Evolutionary conservation across 2,888 invertebrate species (phyloP), one percentile per base, ranked within the genome.

Genomic region (Augiades crinisus): DNA sequence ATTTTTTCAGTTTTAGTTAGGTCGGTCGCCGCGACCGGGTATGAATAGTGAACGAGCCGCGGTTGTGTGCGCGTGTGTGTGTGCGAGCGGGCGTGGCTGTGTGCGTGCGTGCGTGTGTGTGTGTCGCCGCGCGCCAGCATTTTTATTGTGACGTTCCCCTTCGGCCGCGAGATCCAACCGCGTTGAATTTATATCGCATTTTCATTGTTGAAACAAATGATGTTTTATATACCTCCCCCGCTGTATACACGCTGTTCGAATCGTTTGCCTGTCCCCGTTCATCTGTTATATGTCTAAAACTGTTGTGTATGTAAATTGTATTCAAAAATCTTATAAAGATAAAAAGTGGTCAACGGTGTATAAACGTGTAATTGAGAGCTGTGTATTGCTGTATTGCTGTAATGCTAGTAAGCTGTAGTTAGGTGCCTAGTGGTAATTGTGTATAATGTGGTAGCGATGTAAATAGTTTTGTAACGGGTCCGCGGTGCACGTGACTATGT

Each of bases 1-100:
- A 79, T 82, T 86, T 76, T 78, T 78, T 74, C 61, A 56, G 54
- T 61, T 68, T 71, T 73, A 76, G 78, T 75, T 75, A 75, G 75
- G 69, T 59, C 64, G 64, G 67, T 57, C 60, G 60, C 53, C 59
- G 59, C 60, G 65, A 65, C 63, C 67, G 68, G 63, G 57, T 68
- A 70, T 72, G 60, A 62, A 66, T 70, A 69, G 58, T 55, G 53
- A 44, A 47, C 34, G 56, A 53, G 56, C 33, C 51, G 51, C 55
- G 57, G 45, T 55, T 10, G 53, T 41, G 43, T 10, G 54, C 30
- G 56, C 16, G 56, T 14, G 44, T n/a, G 46, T 45, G 50, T 37
- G 47, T 16, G 47, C 34, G 53, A 10, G 54, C 13, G 52, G 10
- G 47, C n/a, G 40, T 6, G 53, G 30, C 40, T 27, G 34, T 17